phyloP scores from a whole-genome alignment of 2,797 vertebrate genomes.

The Masticophis lateralis region DNA sequence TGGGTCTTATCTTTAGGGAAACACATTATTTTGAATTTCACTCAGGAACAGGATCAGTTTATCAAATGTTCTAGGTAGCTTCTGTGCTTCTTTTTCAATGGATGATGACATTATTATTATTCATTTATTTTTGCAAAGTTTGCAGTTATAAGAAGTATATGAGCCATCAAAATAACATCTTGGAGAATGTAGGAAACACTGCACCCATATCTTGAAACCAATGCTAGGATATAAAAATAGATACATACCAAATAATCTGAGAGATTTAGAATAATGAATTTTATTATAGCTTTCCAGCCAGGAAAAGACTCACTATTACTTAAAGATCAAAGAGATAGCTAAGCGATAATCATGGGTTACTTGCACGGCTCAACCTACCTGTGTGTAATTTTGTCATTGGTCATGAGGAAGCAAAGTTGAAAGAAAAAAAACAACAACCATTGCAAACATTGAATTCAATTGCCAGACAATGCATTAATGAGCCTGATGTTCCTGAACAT shows the following conservation, averaged over 20 bases:
- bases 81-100: neutral
- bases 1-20: too few species aligned
- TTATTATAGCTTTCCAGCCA: neutral
- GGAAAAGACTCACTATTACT: neutral
- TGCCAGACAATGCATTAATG: slow-evolving; percentile 15
- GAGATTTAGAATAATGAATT: neutral
- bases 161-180: neutral
- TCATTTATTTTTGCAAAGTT: neutral
- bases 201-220: neutral
- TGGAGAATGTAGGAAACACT: neutral
- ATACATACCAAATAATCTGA: neutral
- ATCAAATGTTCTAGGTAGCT: neutral
- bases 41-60: neutral
- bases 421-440: neutral
- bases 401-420: slow-evolving; percentile 2
- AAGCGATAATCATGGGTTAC: slow-evolving; percentile 20
- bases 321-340: neutral
- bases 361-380: slow-evolving; percentile 22
- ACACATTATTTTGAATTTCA: neutral
- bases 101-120: neutral
- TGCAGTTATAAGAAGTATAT: neutral
- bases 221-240: neutral
- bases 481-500: neutral
- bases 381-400: slow-evolving; percentile 15
- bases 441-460: neutral